phyloP scores from a whole-genome alignment of 92 coral and sea anemone species.

The Zoanthus gigantus region DNA sequence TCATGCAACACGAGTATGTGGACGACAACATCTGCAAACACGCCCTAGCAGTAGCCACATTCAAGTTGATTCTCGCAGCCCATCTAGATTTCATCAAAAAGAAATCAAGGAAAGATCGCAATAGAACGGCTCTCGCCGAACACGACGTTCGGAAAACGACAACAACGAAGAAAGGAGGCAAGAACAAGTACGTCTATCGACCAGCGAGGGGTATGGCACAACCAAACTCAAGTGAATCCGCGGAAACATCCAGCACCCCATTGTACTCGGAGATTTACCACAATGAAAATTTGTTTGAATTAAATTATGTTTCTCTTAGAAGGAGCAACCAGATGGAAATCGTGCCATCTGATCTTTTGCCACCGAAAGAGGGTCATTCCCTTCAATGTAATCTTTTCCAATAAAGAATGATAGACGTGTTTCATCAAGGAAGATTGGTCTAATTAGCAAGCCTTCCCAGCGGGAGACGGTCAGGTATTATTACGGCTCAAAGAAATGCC shows the following conservation, averaged over 20 bases:
- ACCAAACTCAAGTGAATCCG: no score
- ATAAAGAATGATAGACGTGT: constrained; percentile 57
- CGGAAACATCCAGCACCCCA: no score
- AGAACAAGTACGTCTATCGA: constrained; percentile 53
- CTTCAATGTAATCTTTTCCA: constrained; percentile 45
- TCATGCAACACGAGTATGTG: no score
- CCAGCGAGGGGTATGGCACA: constrained; percentile 27
- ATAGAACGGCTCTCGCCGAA: constrained; percentile 51
- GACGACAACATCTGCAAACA: constrained; percentile 57
- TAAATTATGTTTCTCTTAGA: constrained; percentile 46
- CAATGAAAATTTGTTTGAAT: neutral
- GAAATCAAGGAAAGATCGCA: constrained; percentile 21
- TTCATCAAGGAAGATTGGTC: constrained; percentile 60
- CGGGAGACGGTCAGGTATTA: constrained; percentile 50
- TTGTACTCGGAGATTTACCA: no score
- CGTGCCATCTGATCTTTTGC: constrained; percentile 64
- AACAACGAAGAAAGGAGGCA: constrained; percentile 58
- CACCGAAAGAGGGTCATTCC: constrained; percentile 49
- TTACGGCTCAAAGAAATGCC: constrained; percentile 58
- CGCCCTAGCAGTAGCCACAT: constrained; percentile 57
- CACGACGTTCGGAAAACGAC: constrained; percentile 40
- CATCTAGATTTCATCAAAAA: constrained; percentile 18
- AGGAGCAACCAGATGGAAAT: constrained; percentile 50
- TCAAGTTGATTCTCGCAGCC: constrained; percentile 14
- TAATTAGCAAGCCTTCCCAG: constrained; percentile 38